phyloP scores from a whole-genome alignment of 2,797 vertebrate genomes.

The Natrix natrix region DNA sequence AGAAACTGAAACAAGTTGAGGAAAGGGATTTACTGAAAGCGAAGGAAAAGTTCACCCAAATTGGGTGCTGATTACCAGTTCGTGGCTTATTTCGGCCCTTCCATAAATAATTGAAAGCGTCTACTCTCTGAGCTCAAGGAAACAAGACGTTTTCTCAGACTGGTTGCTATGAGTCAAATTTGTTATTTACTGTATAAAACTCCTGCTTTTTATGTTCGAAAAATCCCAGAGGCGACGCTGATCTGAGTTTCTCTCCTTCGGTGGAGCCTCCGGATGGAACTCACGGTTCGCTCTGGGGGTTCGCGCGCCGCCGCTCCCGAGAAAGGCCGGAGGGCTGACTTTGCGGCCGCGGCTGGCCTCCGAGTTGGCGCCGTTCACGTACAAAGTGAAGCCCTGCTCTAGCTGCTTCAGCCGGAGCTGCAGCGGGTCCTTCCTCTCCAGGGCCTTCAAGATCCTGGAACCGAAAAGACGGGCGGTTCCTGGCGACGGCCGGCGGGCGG shows the following conservation, averaged over 20 bases:
- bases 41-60: background rate
- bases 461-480: slow-evolving; percentile 15
- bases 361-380: slow-evolving; percentile 92
- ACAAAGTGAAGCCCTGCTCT: slow-evolving; percentile 92
- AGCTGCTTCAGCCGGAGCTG: slow-evolving; percentile 84
- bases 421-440: slow-evolving; percentile 79
- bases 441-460: slow-evolving; percentile 79
- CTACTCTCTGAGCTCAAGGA: background rate
- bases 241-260: background rate
- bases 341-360: slow-evolving; percentile 68
- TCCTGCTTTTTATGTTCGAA: background rate
- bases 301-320: slow-evolving; percentile 54
- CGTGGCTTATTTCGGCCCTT: background rate
- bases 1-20: background rate
- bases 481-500: rapidly evolving
- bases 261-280: slow-evolving; percentile 15
- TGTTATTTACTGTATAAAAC: background rate
- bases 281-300: slow-evolving; percentile 68
- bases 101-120: background rate
- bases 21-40: background rate
- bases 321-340: slow-evolving; percentile 41
- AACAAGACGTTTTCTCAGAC: background rate
- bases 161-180: background rate
- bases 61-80: too few species aligned
- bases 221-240: background rate